Percentiles rank a stretch among this genome's conserved stretches.
These are phyloP conservation scores for Chaetura pelagica DNA, from an alignment of 2,113 vertebrate species.

Conservation along the genomic window DNA sequence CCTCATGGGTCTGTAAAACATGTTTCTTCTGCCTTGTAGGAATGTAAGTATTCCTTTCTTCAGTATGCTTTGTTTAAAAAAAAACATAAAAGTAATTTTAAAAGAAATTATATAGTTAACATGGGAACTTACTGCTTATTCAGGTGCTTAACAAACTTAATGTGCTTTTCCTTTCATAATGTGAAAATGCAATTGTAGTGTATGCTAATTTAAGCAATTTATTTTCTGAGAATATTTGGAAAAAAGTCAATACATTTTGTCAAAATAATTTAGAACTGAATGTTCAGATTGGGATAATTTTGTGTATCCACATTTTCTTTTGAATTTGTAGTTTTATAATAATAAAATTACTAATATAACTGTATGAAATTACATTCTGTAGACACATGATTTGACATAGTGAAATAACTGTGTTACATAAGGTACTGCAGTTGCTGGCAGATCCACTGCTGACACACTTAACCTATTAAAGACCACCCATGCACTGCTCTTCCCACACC, in stretches of 20 bases:
- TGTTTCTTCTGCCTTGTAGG: background rate
- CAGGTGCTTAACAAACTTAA: constrained; percentile 19
- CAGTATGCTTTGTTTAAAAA: background rate
- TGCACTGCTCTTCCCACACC: constrained; percentile 19
- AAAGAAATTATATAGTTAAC: background rate
- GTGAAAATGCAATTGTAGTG: background rate
- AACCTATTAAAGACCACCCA: constrained; percentile 27
- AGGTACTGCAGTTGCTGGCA: constrained; percentile 23
- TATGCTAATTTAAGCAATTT: constrained; percentile 36
- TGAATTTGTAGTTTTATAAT: constrained; percentile 63
- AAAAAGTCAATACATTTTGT: constrained; percentile 30
- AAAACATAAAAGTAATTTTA: background rate
- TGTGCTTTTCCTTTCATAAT: background rate
- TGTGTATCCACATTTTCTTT: constrained; percentile 59
- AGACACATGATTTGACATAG: constrained; percentile 53
- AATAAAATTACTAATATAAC: constrained; percentile 59
- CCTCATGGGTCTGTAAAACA: background rate
- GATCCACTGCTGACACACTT: constrained; percentile 19
- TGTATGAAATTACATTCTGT: constrained; percentile 28
- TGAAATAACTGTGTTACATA: constrained; percentile 51
- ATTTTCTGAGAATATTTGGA: constrained; percentile 32
- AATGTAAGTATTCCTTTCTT: background rate
- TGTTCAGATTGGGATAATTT: constrained; percentile 57
- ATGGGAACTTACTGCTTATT: constrained; percentile 1
- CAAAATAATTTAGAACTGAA: constrained; percentile 62